Conservation (phyloP, 2,113 vertebrate genomes). For the Eulemur rufifrons region DNA sequence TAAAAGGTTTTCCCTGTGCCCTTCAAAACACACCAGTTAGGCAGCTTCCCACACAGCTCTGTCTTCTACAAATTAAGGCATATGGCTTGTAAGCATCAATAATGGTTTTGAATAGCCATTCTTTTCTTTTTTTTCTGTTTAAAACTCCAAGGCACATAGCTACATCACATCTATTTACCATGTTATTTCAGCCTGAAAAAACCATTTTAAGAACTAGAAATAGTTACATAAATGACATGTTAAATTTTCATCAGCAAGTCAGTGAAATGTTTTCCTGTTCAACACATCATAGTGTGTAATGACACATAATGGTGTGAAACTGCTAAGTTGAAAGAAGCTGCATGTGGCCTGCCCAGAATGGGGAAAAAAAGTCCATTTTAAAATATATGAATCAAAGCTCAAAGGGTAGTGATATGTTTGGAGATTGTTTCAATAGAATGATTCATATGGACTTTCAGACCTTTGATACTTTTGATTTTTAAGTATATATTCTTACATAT, state of each 20-base stretch:
- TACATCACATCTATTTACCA: constrained; percentile 21
- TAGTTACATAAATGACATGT: constrained; percentile 51
- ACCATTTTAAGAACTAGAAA: constrained; percentile 53
- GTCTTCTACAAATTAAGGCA: neutral
- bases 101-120: neutral
- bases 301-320: constrained; percentile 60
- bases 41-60: neutral
- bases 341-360: neutral
- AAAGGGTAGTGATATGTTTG: neutral
- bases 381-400: neutral
- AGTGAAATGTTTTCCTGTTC: constrained; percentile 57
- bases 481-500: neutral
- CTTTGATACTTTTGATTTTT: neutral
- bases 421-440: neutral
- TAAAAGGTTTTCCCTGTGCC: neutral
- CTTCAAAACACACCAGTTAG: neutral
- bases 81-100: neutral
- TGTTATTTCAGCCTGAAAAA: constrained; percentile 44
- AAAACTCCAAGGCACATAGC: neutral
- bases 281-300: constrained; percentile 54
- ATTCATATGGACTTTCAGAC: neutral
- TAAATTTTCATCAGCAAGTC: constrained; percentile 68
- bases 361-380: neutral
- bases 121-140: neutral
- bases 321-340: neutral